Conservation (phyloP, 2,888 invertebrate genomes). For the Ecdyonurus torrentis region DNA sequence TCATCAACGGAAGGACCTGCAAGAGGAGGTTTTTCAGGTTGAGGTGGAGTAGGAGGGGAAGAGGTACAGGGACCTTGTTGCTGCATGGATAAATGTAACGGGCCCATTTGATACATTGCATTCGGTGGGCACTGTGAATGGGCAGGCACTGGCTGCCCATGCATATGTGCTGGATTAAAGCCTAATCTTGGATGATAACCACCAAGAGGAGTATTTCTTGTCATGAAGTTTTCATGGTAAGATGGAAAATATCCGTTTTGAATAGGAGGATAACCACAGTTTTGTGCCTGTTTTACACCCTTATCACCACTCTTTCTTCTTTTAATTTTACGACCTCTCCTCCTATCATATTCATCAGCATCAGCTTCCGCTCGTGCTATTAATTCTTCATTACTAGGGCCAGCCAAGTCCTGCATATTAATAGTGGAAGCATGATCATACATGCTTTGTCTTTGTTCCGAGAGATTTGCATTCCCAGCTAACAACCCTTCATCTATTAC, state of each 20-base stretch:
- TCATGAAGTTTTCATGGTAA: background rate
- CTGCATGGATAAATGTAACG: conserved; percentile 20
- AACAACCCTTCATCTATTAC: background rate
- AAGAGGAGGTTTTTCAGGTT: background rate
- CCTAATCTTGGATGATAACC: background rate
- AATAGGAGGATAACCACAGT: background rate
- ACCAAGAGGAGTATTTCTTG: background rate
- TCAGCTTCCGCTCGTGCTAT: background rate
- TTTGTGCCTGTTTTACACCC: background rate
- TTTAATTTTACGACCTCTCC: background rate
- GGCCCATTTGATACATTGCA: conserved; percentile 1
- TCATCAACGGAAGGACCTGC: conserved; percentile 34
- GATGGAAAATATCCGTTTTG: background rate
- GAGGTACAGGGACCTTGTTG: conserved; percentile 13
- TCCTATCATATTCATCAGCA: background rate
- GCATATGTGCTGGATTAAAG: background rate
- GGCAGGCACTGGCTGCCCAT: background rate
- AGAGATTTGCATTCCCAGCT: background rate
- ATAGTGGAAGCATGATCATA: background rate
- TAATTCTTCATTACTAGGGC: background rate
- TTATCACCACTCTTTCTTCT: background rate
- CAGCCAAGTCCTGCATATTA: background rate
- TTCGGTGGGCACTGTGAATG: background rate
- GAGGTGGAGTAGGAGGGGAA: background rate
- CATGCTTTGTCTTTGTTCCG: background rate